Evolutionary conservation across 2,888 invertebrate species (phyloP), one percentile per base, ranked within the genome.

Genomic region (Micoletzkya japonica): DNA sequence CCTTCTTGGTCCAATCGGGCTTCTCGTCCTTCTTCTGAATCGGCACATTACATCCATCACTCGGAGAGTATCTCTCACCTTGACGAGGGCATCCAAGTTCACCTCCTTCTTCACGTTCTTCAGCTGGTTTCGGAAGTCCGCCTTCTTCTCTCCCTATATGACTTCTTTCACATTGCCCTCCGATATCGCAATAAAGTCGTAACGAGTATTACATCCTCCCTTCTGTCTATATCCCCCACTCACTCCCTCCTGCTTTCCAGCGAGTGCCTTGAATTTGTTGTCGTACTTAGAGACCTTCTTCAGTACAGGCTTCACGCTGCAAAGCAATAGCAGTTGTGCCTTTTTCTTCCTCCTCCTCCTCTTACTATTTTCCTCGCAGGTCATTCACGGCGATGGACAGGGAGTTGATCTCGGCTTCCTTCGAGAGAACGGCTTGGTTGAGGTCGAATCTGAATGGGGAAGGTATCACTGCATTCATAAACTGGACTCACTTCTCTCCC

Each of bases 221-320:
- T 14, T 32, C n/a, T 32, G 4, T 28, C 4, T 24, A 26, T 39
- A 59, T 6, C 7, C 24, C 17, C 17, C n/a, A 59, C 37, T 54
- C 50, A 73, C 75, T 37, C 70, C 74, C n/a, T 59, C 69, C 56
- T 73, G 68, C 70, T 74, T 59, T 73, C 73, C 44, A 74, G 75
- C n/a, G n/a, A n/a, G n/a, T n/a, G n/a, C n/a, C 74, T 81, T 81
- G 77, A 80, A 81, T 63, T 95, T 94, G 91, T 95, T 94, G 89
- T 95, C 95, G 89, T 95, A 95, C 90, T 97, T 97, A 89, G 96
- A 96, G 82, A 98, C 96, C 91, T 97, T 98, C 90, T 96, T 96
- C 89, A 98, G 69, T 1, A 76, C 69, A 1, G 81, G 81, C 73
- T 81, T 81, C 56, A 79, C 81, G 70, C 79, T 79, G 72, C 26